Evolutionary conservation across 2,888 invertebrate genomes (phyloP), one percentile per base, ranked within the genome.

Genomic region (Synergus laeviventris): DNA sequence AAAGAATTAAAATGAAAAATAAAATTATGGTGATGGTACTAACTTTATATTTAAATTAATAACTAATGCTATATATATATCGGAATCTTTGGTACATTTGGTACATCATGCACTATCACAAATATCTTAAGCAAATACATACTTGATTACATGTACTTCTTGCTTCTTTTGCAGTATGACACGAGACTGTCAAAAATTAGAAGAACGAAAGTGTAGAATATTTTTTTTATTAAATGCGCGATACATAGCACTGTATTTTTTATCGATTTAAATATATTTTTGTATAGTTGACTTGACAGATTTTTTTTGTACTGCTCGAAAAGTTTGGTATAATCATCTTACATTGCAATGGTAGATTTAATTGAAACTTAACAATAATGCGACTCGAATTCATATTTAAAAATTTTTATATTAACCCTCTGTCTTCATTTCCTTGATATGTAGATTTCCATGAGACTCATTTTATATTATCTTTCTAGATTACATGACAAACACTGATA

Each of bases 401-500:
- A 49, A 36, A 31, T 11, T 49, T 66, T 14, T 3, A 31, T 11
- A 54, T 54, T 70, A 70, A 70, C 45, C 49, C 7, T 45, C 12
- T 66, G 42, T 45, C 31, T 70, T 70, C 9, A 45, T 49, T 70
- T 70, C 12, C 21, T 59, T 49, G 11, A 62, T 38, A n/a, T 16
- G 4, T 2, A 45, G 14, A 31, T 21, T 21, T 9, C n/a, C 11
- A 8, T n/a, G 24, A 11, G 14, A 74, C 76, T 80, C 81, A 84
- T 81, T 14, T 14, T 60, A 16, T 81, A 24, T 79, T 86, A 80
- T 86, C 81, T 91, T 91, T 88, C 84, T 92, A 95, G 96, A 96
- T 94, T 94, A 95, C 91, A 94, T 95, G 91, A 95, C 96, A 84
- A 96, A 95, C 92, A 94, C 95, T 91, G 95, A 96, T 90, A 96